Percentiles rank a stretch among this genome's conserved stretches.
These are phyloP conservation scores for Bostrychus sinensis DNA, from an alignment of 2,113 vertebrate species.

Conservation along the genomic window DNA sequence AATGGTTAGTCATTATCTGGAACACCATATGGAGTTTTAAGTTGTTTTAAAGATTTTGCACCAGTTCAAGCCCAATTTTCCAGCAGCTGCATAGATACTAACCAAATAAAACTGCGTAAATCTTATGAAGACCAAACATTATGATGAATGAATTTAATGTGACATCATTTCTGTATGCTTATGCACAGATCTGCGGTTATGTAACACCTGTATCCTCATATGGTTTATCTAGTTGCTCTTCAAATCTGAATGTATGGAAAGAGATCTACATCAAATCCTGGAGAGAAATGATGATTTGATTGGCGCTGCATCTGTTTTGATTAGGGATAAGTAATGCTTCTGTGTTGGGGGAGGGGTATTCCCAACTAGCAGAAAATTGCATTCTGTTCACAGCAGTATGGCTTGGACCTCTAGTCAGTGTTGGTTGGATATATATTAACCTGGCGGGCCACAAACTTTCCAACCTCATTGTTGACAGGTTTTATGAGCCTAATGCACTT, in stretches of 20 bases:
- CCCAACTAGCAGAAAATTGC: slow-evolving; percentile 59
- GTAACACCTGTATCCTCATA: slow-evolving; percentile 15
- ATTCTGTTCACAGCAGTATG: slow-evolving; percentile 60
- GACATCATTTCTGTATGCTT: slow-evolving; percentile 47
- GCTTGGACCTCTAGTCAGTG: slow-evolving; percentile 66
- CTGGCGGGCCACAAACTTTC: slow-evolving; percentile 77
- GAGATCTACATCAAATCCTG: slow-evolving; percentile 23
- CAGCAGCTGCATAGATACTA: too few species aligned
- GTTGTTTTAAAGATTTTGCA: too few species aligned
- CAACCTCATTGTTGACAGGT: slow-evolving; percentile 82
- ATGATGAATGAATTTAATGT: slow-evolving; percentile 37
- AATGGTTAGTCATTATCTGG: too few species aligned
- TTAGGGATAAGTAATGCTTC: slow-evolving; percentile 46
- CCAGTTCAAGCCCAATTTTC: too few species aligned
- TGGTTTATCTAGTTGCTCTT: slow-evolving; percentile 26
- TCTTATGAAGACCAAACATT: slow-evolving; percentile 39
- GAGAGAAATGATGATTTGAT: slow-evolving; percentile 41
- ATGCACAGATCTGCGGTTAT: slow-evolving; percentile 21
- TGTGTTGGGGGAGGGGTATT: slow-evolving; percentile 38
- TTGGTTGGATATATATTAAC: slow-evolving; percentile 76
- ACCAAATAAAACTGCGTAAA: slow-evolving; percentile 9
- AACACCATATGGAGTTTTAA: too few species aligned
- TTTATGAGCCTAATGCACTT: slow-evolving; percentile 84
- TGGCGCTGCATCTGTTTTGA: slow-evolving; percentile 45
- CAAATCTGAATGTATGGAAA: slow-evolving; percentile 34